Percentiles rank a stretch among this genome's conserved stretches.
Conservation (phyloP, 1,140 invertebrate species). For the Scaptomyza pallida region DNA sequence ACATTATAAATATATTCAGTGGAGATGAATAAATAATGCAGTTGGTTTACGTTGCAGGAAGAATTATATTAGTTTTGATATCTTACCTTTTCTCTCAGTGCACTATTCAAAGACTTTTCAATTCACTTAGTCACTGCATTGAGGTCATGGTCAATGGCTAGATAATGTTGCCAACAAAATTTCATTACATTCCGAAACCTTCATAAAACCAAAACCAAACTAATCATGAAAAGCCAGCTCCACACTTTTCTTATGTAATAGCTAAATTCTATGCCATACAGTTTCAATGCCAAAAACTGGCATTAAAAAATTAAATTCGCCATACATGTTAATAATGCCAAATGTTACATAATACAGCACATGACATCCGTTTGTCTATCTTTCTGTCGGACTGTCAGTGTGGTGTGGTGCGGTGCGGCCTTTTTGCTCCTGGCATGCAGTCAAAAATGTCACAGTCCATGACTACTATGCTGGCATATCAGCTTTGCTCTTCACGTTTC, state of each 20-base stretch:
- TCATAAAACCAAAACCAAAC: not conserved
- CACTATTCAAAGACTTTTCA: not conserved
- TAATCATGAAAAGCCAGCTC: slow-evolving; percentile 2
- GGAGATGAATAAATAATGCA: not conserved
- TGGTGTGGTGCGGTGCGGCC: slow-evolving; percentile 27
- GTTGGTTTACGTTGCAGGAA: no score
- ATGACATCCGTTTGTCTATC: slow-evolving; percentile 54
- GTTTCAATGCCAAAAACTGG: slow-evolving; percentile 55
- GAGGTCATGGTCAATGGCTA: slow-evolving; percentile 9
- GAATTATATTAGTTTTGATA: no score
- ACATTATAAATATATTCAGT: slow-evolving; percentile 7
- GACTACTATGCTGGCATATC: slow-evolving; percentile 39
- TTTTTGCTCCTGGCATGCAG: slow-evolving; percentile 61
- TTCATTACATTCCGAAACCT: slow-evolving; percentile 1
- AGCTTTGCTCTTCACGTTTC: slow-evolving; percentile 16
- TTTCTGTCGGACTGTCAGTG: slow-evolving; percentile 18
- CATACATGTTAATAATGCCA: slow-evolving; percentile 37
- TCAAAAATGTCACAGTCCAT: slow-evolving; percentile 72
- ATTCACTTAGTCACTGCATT: not conserved
- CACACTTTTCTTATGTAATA: slow-evolving; percentile 29
- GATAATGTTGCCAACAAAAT: not conserved
- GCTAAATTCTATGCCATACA: slow-evolving; percentile 5
- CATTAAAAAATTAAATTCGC: slow-evolving; percentile 73
- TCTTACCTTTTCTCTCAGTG: no score
- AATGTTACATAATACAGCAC: slow-evolving; percentile 64